phyloP scores from a whole-genome alignment of 2,888 invertebrate genomes.

The Platerodrilus igneus region DNA sequence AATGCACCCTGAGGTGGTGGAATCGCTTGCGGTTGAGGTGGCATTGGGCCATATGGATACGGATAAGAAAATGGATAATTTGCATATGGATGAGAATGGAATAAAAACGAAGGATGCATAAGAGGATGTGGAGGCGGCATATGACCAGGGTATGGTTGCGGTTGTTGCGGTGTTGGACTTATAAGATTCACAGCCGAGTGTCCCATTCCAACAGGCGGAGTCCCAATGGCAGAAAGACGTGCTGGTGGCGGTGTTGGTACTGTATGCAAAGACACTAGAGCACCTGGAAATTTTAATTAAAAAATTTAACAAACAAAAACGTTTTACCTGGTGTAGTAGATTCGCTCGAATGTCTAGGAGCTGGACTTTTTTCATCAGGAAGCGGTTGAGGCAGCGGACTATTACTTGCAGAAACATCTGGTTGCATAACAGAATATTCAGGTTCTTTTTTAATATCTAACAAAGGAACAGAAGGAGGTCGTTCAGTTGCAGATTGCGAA shows the following conservation, averaged over 20 bases:
- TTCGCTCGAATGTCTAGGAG: constrained; percentile 18
- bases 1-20: constrained; percentile 54
- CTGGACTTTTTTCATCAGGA: constrained; percentile 28
- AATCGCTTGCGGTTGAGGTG: constrained; percentile 70
- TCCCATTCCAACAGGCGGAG: constrained; percentile 44
- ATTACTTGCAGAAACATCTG: constrained; percentile 22
- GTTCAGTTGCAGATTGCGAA: constrained; percentile 36
- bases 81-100: constrained; percentile 63
- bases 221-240: constrained; percentile 35
- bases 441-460: constrained; percentile 74
- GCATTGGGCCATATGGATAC: constrained; percentile 68
- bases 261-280: constrained; percentile 34
- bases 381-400: constrained; percentile 27
- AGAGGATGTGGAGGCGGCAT: constrained; percentile 70
- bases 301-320: too few relatives aligned
- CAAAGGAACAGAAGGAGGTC: constrained; percentile 57
- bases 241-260: constrained; percentile 51
- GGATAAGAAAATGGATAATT: constrained; percentile 67
- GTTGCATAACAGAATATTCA: constrained; percentile 47
- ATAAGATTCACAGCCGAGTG: constrained; percentile 62
- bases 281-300: too few relatives aligned
- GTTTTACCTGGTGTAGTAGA: constrained; percentile 8
- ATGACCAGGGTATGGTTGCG: constrained; percentile 57
- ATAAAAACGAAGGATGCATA: constrained; percentile 62
- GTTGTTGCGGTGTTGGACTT: constrained; percentile 58